A percentile compares a stretch with the other conserved stretches of the same genome.
Evolutionary conservation across 92 coral and sea anemone species (phyloP).

Genomic region (Porites evermanni): DNA sequence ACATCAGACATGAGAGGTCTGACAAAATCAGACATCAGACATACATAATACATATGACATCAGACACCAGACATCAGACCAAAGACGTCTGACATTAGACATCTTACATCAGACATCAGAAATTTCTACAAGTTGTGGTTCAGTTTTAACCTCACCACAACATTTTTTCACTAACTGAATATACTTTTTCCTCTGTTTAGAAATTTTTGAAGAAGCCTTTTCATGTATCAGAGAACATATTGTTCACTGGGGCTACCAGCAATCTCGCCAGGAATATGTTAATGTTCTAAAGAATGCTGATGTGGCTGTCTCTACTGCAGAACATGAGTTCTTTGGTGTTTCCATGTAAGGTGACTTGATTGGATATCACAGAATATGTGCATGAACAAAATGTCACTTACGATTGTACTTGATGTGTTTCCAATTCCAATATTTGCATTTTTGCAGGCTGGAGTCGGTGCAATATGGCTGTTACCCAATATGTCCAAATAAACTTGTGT

Average conservation of each 20-base stretch:
- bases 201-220: conserved; percentile 78
- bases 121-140: too few species aligned
- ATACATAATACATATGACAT: too few species aligned
- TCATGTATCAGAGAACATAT: conserved; percentile 57
- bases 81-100: too few species aligned
- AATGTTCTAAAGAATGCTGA: conserved; percentile 79
- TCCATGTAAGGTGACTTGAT: conserved; percentile 77
- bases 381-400: too few species aligned
- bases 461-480: conserved; percentile 89
- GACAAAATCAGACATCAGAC: too few species aligned
- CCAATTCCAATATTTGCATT: background rate
- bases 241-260: conserved; percentile 91
- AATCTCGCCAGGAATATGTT: conserved; percentile 70
- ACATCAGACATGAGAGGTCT: too few species aligned
- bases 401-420: too few species aligned
- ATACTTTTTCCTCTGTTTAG: conserved; percentile 30
- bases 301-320: conserved; percentile 91
- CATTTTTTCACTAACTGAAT: too few species aligned
- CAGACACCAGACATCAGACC: too few species aligned
- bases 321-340: conserved; percentile 97
- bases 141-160: too few species aligned
- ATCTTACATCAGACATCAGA: too few species aligned
- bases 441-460: conserved; percentile 93
- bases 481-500: conserved; percentile 91
- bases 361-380: too few species aligned